A percentile compares a stretch with the other conserved stretches of the same genome.
Evolutionary conservation across 2,113 vertebrate species (phyloP).

Genomic region (Hymenochirus boettgeri): DNA sequence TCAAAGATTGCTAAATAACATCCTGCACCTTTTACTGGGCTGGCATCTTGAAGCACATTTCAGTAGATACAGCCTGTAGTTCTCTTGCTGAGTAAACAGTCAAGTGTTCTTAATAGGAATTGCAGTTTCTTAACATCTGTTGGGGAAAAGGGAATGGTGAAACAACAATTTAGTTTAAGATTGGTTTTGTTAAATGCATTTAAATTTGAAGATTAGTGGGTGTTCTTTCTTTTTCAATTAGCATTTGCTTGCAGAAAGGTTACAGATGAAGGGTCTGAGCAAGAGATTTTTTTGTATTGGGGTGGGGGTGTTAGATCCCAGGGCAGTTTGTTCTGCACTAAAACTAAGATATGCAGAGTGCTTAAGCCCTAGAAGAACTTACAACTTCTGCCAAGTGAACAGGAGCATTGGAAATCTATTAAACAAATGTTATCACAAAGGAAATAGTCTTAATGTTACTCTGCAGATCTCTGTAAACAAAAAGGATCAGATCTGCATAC

Average conservation of each 20-base stretch:
- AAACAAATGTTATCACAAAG: constrained; percentile 41
- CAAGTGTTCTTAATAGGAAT: constrained; percentile 81
- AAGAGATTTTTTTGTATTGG: constrained; percentile 43
- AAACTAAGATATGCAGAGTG: constrained; percentile 50
- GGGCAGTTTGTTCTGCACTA: constrained; percentile 55
- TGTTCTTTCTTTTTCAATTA: constrained; percentile 85
- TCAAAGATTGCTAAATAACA: constrained; percentile 70
- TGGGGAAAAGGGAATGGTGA: constrained; percentile 74
- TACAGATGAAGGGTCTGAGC: constrained; percentile 72
- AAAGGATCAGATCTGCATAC: not conserved
- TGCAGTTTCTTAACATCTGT: constrained; percentile 79
- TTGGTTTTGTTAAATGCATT: constrained; percentile 87
- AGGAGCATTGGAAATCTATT: constrained; percentile 33
- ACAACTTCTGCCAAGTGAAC: constrained; percentile 44
- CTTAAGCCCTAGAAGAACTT: constrained; percentile 47
- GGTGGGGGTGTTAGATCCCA: constrained; percentile 50
- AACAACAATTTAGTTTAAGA: constrained; percentile 79
- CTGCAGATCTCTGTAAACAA: constrained; percentile 48
- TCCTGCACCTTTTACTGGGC: constrained; percentile 67
- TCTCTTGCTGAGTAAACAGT: constrained; percentile 76
- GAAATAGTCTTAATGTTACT: constrained; percentile 42
- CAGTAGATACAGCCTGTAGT: constrained; percentile 72
- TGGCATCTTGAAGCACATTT: constrained; percentile 72
- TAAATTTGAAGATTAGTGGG: constrained; percentile 84
- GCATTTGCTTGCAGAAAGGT: constrained; percentile 79